phyloP scores from a whole-genome alignment of 2,888 invertebrate species.

The Gortyna flavago region DNA sequence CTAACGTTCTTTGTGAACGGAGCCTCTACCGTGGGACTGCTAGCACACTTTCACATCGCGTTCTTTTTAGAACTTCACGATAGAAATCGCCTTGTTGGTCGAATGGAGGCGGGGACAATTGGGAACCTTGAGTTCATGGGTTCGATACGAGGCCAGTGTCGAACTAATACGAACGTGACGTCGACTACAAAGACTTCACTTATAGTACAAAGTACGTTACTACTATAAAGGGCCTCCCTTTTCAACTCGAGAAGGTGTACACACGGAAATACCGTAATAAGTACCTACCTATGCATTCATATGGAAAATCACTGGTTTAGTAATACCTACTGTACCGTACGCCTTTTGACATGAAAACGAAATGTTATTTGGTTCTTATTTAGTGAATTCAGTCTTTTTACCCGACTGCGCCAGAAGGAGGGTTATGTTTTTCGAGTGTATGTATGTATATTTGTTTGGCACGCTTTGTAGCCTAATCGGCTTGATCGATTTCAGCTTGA shows the following conservation, averaged over 20 bases:
- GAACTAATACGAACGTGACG: constrained; percentile 40
- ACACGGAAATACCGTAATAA: background rate
- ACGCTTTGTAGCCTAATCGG: no score
- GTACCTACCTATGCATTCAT: no score
- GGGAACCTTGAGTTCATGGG: constrained; percentile 59
- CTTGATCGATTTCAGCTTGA: no score
- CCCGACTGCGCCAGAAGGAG: no score
- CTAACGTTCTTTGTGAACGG: constrained; percentile 19
- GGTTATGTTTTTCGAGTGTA: no score
- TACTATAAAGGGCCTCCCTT: constrained; percentile 22
- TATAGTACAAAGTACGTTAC: constrained; percentile 11
- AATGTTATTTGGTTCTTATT: background rate
- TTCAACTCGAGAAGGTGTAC: background rate
- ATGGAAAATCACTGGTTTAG: constrained; percentile 8
- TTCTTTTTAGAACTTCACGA: constrained; percentile 47
- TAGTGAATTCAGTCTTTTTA: background rate
- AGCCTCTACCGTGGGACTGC: constrained; percentile 42
- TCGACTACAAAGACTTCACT: constrained; percentile 35
- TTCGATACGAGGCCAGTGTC: constrained; percentile 45
- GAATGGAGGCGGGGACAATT: constrained; percentile 52
- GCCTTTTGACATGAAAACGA: background rate
- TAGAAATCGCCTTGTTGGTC: constrained; percentile 47
- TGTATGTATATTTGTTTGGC: no score
- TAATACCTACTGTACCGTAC: background rate
- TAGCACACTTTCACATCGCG: constrained; percentile 45